These are phyloP conservation scores for Pluvialis apricaria DNA, from an alignment of 2,113 vertebrate species.

Conservation along the genomic window DNA sequence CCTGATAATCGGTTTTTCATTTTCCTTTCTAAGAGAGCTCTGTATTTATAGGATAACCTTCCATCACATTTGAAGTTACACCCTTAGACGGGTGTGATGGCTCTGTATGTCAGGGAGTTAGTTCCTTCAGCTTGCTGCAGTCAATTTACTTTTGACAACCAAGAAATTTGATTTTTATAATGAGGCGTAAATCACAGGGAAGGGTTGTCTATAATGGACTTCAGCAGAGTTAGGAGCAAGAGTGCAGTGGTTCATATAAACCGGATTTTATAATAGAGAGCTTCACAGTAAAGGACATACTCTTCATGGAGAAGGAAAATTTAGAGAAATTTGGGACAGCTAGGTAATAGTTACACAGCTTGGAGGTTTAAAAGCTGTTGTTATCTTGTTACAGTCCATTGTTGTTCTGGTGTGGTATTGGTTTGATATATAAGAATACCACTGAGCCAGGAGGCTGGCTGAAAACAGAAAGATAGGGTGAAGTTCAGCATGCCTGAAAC, in stretches of 20 bases:
- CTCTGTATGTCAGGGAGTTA: constrained; percentile 21
- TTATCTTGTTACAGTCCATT: neutral
- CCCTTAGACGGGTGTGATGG: neutral
- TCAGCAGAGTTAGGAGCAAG: constrained; percentile 19
- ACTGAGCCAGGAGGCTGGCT: neutral
- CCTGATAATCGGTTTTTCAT: neutral
- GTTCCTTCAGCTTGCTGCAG: constrained; percentile 45
- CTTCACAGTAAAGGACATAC: neutral
- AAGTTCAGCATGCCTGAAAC: neutral
- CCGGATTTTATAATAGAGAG: constrained; percentile 20
- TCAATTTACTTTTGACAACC: constrained; percentile 67
- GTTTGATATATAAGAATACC: neutral
- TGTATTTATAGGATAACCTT: constrained; percentile 47
- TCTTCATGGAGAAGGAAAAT: neutral
- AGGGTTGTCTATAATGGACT: constrained; percentile 27
- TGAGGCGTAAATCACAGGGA: constrained; percentile 56
- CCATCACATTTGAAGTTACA: constrained; percentile 29
- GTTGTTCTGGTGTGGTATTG: neutral
- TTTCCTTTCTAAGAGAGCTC: constrained; percentile 15
- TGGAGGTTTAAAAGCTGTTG: neutral
- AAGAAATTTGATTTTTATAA: constrained; percentile 73
- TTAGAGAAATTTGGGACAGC: neutral
- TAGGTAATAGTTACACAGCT: neutral
- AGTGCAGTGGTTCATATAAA: constrained; percentile 17
- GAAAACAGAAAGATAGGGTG: neutral